These are phyloP conservation scores for Leistus spinibarbis DNA, from an alignment of 2,888 invertebrate species.

Conservation along the genomic window DNA sequence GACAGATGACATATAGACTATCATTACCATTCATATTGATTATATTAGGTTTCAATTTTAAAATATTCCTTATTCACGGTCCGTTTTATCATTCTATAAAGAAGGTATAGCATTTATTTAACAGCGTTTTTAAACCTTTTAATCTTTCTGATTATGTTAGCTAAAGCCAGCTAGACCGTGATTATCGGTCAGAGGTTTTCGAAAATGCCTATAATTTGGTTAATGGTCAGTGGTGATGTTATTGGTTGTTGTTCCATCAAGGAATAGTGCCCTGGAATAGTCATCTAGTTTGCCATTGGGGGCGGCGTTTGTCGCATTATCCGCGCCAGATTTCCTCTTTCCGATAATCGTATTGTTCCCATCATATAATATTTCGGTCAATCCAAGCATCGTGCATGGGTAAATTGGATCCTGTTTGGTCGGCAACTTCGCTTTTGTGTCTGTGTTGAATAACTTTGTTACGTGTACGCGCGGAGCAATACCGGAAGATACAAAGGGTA, in stretches of 20 bases:
- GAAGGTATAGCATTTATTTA: no score
- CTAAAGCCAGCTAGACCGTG: background rate
- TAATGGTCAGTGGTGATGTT: background rate
- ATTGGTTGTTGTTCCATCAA: background rate
- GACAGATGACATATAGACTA: no score
- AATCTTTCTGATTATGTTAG: background rate
- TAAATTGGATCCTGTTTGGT: conserved; percentile 24
- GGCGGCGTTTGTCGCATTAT: background rate
- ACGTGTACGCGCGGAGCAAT: conserved; percentile 24
- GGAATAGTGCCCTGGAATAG: no score
- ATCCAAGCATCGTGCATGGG: conserved; percentile 29
- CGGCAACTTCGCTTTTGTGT: conserved; percentile 24
- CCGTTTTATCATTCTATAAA: no score
- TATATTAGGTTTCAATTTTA: no score
- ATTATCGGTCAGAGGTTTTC: background rate
- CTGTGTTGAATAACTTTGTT: conserved; percentile 27
- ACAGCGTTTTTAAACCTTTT: no score
- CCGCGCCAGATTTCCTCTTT: background rate
- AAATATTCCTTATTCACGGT: no score
- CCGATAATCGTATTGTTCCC: conserved; percentile 21
- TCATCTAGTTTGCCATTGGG: no score
- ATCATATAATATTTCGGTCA: conserved; percentile 25
- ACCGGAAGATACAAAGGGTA: conserved; percentile 34
- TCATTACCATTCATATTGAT: no score
- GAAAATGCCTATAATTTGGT: background rate